Evolutionary conservation across 1,140 invertebrate species (phyloP).

Genomic region (Atta texana): DNA sequence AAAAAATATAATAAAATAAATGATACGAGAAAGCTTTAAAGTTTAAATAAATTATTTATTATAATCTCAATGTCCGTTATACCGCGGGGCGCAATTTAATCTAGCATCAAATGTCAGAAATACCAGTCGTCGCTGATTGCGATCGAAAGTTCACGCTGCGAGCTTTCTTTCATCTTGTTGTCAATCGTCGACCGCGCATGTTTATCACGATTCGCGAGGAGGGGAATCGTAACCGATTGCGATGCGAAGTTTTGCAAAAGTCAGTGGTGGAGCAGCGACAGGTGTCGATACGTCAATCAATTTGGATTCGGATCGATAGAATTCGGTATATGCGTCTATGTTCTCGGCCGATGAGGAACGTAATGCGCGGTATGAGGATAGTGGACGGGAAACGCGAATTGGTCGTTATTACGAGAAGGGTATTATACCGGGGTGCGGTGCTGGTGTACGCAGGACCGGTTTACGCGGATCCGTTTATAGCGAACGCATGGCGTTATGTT

Average conservation of each 20-base stretch:
- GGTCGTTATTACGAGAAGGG: slow-evolving; percentile 69
- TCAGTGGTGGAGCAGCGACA: slow-evolving; percentile 34
- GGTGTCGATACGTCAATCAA: slow-evolving; percentile 72
- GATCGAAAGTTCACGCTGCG: slow-evolving; percentile 5
- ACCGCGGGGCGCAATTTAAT: not conserved
- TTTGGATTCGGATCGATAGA: slow-evolving; percentile 26
- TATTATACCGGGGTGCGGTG: slow-evolving; percentile 64
- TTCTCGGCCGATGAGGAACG: slow-evolving; percentile 45
- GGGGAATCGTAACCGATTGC: slow-evolving; percentile 9
- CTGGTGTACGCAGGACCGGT: slow-evolving; percentile 63
- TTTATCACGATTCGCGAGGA: slow-evolving; percentile 29
- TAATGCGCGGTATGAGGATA: slow-evolving; percentile 21
- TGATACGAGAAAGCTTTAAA: not conserved
- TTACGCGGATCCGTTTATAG: slow-evolving; percentile 74
- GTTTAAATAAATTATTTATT: not conserved
- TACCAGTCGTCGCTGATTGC: not conserved
- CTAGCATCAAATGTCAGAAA: slow-evolving; percentile 6
- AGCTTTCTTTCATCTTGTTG: slow-evolving; percentile 42
- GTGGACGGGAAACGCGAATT: slow-evolving; percentile 59
- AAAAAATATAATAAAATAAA: not conserved
- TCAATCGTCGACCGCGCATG: slow-evolving; percentile 33
- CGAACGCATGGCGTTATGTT: slow-evolving; percentile 64
- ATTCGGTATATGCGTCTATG: slow-evolving; percentile 41
- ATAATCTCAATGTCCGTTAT: not conserved
- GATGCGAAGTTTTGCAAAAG: slow-evolving; percentile 60